Evolutionary conservation across 2,797 vertebrate genomes (phyloP).

Genomic region (Sebastes ruberrimus): DNA sequence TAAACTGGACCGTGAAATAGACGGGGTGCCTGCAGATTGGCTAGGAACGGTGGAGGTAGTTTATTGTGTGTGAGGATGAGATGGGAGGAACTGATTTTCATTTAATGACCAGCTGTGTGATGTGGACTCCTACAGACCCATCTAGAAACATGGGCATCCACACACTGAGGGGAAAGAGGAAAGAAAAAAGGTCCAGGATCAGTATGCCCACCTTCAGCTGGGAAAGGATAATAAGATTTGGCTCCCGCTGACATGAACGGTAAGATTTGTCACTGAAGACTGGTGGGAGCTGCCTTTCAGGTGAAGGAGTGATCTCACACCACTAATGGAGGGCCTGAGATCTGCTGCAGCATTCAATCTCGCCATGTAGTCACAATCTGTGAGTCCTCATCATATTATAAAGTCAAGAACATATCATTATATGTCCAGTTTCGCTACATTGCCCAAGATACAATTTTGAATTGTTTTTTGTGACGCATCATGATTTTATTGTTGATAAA

Average conservation of each 20-base stretch:
- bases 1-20: constrained; percentile 66
- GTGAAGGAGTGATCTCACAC: constrained; percentile 18
- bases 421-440: not conserved
- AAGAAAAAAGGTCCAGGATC: constrained; percentile 9
- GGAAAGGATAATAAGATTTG: constrained; percentile 61
- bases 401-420: not conserved
- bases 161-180: not conserved
- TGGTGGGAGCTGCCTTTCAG: constrained; percentile 42
- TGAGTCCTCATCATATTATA: not conserved
- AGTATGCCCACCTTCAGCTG: constrained; percentile 29
- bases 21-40: constrained; percentile 49
- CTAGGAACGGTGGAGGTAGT: constrained; percentile 33
- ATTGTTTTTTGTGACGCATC: not conserved
- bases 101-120: constrained; percentile 71
- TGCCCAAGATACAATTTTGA: not conserved
- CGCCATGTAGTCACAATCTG: not conserved
- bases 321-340: constrained; percentile 5
- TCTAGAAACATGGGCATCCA: constrained; percentile 58
- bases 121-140: constrained; percentile 45
- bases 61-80: constrained; percentile 57
- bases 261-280: constrained; percentile 39
- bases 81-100: constrained; percentile 62
- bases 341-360: not conserved
- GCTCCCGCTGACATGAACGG: constrained; percentile 66
- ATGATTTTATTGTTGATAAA: not conserved